Evolutionary conservation across 2,888 invertebrate species (phyloP).

Genomic region (Microplitis deprimator): DNA sequence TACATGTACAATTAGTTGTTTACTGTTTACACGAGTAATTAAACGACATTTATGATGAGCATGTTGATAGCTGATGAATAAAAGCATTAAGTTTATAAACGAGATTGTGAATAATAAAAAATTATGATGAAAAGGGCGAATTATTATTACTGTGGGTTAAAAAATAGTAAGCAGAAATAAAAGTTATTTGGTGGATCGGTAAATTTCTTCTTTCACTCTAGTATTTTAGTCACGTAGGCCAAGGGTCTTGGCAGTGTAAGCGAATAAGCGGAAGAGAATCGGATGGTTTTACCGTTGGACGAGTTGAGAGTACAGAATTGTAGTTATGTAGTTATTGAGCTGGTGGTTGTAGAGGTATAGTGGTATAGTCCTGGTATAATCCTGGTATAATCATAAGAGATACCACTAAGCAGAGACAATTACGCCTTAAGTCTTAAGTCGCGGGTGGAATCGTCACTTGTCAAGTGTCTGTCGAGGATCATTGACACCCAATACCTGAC

Average conservation of each 20-base stretch:
- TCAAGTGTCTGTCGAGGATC: not conserved
- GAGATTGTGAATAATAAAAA: too few species aligned
- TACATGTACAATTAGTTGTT: not conserved
- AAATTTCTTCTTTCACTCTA: not conserved
- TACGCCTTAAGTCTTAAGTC: too few species aligned
- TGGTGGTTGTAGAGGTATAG: too few species aligned
- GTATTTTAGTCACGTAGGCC: not conserved
- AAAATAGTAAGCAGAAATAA: not conserved
- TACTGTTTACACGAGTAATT: not conserved
- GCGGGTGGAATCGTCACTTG: not conserved
- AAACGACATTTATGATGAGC: not conserved
- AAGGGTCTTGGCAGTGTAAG: not conserved
- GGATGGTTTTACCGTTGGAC: conserved; percentile 22
- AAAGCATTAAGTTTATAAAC: too few species aligned
- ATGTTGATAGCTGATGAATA: too few species aligned
- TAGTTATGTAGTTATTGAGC: not conserved
- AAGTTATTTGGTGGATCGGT: not conserved
- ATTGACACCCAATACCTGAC: not conserved
- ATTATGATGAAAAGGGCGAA: too few species aligned
- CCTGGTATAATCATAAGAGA: too few species aligned
- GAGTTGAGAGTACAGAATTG: not conserved
- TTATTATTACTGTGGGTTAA: too few species aligned
- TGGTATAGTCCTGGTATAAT: too few species aligned
- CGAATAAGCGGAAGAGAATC: conserved; percentile 6
- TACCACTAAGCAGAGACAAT: too few species aligned